Evolutionary conservation across 2,113 vertebrate genomes (phyloP).

Genomic region (Corythoichthys haematopterus): DNA sequence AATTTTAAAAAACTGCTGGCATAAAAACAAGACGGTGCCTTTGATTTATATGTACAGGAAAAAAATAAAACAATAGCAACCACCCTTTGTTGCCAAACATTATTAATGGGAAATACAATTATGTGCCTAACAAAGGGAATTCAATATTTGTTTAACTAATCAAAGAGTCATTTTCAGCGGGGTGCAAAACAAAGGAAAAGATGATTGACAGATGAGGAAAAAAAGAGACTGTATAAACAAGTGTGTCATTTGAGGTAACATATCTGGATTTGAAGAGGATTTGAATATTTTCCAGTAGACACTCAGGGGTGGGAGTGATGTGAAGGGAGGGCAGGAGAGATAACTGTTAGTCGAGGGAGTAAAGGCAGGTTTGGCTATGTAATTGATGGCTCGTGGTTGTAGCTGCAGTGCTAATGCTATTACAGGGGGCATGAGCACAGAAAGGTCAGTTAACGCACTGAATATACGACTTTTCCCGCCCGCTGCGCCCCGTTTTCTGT

Average conservation of each 20-base stretch:
- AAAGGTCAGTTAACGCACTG: slow-evolving; percentile 59
- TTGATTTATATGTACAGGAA: not conserved
- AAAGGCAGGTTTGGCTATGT: slow-evolving; percentile 37
- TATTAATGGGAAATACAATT: slow-evolving; percentile 15
- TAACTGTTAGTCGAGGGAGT: slow-evolving; percentile 43
- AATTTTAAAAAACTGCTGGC: not conserved
- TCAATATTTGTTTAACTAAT: slow-evolving; percentile 21
- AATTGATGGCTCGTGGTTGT: slow-evolving; percentile 54
- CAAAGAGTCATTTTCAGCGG: slow-evolving; percentile 26
- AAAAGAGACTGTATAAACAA: not conserved
- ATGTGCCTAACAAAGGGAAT: slow-evolving; percentile 27
- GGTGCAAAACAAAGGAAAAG: not conserved
- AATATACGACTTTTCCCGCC: slow-evolving; percentile 37
- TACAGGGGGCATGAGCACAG: slow-evolving; percentile 48
- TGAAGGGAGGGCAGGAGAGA: slow-evolving; percentile 5
- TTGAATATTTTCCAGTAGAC: slow-evolving; percentile 13
- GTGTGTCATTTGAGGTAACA: slow-evolving; percentile 6
- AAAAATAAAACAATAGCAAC: not conserved
- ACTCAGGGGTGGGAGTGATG: not conserved
- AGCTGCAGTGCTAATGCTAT: slow-evolving; percentile 55
- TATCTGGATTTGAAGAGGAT: slow-evolving; percentile 3
- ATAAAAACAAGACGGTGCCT: not conserved
- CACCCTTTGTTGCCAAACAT: slow-evolving; percentile 16
- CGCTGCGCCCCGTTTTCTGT: slow-evolving; percentile 11
- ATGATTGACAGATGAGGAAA: slow-evolving; percentile 4